A percentile compares a stretch with the other conserved stretches of the same genome.
These are phyloP conservation scores for Zaprionus ornatus DNA, from an alignment of 1,140 invertebrate species.

Conservation along the genomic window DNA sequence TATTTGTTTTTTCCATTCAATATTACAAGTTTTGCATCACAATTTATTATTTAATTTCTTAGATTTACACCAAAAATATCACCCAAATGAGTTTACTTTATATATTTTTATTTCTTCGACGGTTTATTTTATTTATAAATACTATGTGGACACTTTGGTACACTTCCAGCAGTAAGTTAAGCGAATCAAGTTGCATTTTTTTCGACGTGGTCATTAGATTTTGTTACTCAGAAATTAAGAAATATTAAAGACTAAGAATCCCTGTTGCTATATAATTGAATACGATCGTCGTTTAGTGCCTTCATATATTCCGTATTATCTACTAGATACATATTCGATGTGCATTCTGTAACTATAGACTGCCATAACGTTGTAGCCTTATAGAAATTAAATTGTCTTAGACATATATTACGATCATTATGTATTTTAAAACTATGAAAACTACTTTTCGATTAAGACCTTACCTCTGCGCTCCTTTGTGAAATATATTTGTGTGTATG, in stretches of 20 bases:
- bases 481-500: neutral
- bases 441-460: neutral
- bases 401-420: neutral
- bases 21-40: conserved; percentile 54
- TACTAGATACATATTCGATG: neutral
- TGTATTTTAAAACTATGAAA: neutral
- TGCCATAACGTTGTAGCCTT: neutral
- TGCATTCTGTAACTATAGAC: neutral
- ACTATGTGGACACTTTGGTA: neutral
- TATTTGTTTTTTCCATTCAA: conserved; percentile 22
- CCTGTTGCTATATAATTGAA: neutral
- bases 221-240: neutral
- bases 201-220: neutral
- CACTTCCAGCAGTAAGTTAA: neutral
- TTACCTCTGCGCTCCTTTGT: neutral
- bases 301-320: neutral
- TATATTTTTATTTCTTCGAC: neutral
- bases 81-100: conserved; percentile 35
- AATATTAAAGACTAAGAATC: neutral
- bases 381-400: neutral
- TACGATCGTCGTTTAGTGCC: neutral
- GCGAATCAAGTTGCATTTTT: neutral
- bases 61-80: conserved; percentile 54
- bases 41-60: conserved; percentile 57
- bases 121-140: neutral